Conservation (phyloP, 1,140 invertebrate genomes). For the Coenobita brevimanus region DNA sequence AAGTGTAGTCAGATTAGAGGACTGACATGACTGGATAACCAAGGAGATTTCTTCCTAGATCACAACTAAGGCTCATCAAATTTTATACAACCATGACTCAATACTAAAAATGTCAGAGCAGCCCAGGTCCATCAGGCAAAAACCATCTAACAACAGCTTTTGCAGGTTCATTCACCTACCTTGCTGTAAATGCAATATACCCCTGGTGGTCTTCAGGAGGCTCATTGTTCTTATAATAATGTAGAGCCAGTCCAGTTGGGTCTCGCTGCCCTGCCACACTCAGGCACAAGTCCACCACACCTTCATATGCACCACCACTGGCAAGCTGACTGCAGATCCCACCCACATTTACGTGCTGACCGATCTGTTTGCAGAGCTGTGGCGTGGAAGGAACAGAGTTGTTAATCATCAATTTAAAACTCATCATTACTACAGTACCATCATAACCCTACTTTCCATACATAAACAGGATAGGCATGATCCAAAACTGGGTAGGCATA, state of each 20-base stretch:
- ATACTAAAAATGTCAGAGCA: too few species aligned
- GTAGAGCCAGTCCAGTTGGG: conserved; percentile 89
- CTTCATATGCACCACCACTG: conserved; percentile 83
- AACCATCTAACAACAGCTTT: background rate
- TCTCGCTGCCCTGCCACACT: conserved; percentile 89
- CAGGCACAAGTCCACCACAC: conserved; percentile 90
- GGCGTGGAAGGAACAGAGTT: conserved; percentile 29
- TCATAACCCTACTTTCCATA: too few species aligned
- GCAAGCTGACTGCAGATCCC: conserved; percentile 86
- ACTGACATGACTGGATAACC: too few species aligned
- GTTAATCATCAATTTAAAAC: too few species aligned
- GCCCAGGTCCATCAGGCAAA: too few species aligned
- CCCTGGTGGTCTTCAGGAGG: conserved; percentile 81
- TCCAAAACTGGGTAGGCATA: too few species aligned
- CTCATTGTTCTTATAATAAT: conserved; percentile 91
- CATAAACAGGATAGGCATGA: too few species aligned
- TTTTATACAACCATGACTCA: too few species aligned
- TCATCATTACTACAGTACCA: too few species aligned
- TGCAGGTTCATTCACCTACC: conserved; percentile 37
- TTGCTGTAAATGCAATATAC: conserved; percentile 70
- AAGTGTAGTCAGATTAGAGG: too few species aligned
- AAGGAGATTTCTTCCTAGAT: too few species aligned
- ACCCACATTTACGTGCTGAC: conserved; percentile 84
- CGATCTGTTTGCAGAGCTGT: conserved; percentile 88
- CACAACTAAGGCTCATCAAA: too few species aligned